phyloP scores from a whole-genome alignment of 2,113 vertebrate species.

The Siniperca knerii region DNA sequence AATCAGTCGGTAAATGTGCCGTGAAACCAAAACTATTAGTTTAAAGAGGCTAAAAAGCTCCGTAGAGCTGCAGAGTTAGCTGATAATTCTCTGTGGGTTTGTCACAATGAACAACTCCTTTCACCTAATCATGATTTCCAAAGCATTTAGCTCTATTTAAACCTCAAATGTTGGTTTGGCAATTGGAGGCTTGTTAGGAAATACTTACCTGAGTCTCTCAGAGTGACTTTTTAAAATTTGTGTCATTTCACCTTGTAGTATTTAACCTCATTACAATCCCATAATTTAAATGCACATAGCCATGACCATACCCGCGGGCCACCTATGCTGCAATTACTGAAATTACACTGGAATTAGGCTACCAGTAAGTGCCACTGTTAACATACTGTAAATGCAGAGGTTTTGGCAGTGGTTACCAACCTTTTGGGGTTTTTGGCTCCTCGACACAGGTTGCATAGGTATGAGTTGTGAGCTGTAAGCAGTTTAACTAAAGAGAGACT shows the following conservation, averaged over 20 bases:
- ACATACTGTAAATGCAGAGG: constrained; percentile 22
- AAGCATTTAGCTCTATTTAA: constrained; percentile 11
- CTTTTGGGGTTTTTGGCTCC: constrained; percentile 11
- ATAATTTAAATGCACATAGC: constrained; percentile 17
- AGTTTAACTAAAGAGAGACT: not conserved
- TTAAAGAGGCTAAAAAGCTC: not conserved
- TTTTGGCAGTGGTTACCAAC: constrained; percentile 1
- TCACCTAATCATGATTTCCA: constrained; percentile 8
- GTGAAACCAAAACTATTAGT: not conserved
- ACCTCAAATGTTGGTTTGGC: not conserved
- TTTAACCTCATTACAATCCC: constrained; percentile 48
- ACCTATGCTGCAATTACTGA: constrained; percentile 45
- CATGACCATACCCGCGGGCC: constrained; percentile 2
- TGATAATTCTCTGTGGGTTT: not conserved
- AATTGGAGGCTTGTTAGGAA: constrained; percentile 9
- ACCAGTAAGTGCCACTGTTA: constrained; percentile 43
- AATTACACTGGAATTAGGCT: constrained; percentile 34
- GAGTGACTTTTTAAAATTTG: not conserved
- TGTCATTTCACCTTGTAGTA: constrained; percentile 29
- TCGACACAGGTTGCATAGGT: not conserved
- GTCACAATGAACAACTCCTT: not conserved
- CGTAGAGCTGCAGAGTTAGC: not conserved
- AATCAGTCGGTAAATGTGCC: constrained; percentile 1
- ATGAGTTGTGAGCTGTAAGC: constrained; percentile 15
- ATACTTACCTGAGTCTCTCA: constrained; percentile 14